Percentiles rank a stretch among this genome's conserved stretches.
phyloP scores from a whole-genome alignment of 2,888 invertebrate genomes.

The Orthosia gracilis region DNA sequence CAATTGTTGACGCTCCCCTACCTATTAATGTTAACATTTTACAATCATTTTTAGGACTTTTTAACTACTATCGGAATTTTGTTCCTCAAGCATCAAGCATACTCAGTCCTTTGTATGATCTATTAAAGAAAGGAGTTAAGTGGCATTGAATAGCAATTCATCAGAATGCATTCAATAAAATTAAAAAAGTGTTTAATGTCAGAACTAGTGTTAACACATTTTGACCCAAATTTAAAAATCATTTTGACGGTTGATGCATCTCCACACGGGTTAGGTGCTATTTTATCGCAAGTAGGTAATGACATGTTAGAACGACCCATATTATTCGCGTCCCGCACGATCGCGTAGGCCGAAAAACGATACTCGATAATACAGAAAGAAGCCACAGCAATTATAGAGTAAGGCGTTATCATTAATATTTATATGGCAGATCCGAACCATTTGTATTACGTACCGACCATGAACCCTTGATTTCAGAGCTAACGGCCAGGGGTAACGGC shows the following conservation, averaged over 20 bases:
- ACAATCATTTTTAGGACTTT: neutral
- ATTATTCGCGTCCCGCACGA: slow-evolving; percentile 62
- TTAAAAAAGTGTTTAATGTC: slow-evolving; percentile 56
- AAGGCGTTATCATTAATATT: neutral
- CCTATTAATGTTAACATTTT: neutral
- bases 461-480: neutral
- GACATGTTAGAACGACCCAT: slow-evolving; percentile 40
- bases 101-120: neutral
- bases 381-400: neutral
- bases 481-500: neutral
- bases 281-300: slow-evolving; percentile 19
- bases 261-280: slow-evolving; percentile 56
- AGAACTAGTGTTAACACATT: slow-evolving; percentile 53
- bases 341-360: slow-evolving; percentile 55
- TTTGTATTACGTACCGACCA: neutral
- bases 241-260: slow-evolving; percentile 65
- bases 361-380: neutral
- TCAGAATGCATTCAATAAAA: slow-evolving; percentile 24
- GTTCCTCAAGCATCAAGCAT: neutral
- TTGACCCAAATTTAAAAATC: slow-evolving; percentile 35
- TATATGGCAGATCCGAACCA: neutral
- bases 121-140: slow-evolving; percentile 1
- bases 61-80: no score
- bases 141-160: neutral
- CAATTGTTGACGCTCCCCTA: neutral